These are phyloP conservation scores for Colletes collaris DNA, from an alignment of 2,888 invertebrate species.

Conservation along the genomic window DNA sequence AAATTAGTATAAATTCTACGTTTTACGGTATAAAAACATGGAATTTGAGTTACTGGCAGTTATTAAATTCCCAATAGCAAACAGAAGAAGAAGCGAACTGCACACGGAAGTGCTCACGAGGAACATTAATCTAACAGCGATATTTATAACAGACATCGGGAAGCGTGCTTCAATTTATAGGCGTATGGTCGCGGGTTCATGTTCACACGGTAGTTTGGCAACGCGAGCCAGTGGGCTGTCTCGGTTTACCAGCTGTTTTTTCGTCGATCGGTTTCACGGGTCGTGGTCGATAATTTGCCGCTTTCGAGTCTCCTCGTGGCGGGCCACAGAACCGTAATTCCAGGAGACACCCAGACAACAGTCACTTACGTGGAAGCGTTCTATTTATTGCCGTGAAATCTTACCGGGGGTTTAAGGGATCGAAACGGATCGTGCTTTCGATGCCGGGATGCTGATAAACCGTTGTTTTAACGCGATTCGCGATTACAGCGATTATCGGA, in stretches of 20 bases:
- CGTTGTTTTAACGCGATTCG: constrained; percentile 14
- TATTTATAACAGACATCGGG: constrained; percentile 41
- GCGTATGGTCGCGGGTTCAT: constrained; percentile 34
- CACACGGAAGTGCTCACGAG: constrained; percentile 41
- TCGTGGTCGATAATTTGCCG: constrained; percentile 52
- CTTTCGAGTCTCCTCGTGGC: constrained; percentile 20
- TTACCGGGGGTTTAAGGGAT: constrained; percentile 31
- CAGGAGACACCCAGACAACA: constrained; percentile 55
- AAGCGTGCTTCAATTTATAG: constrained; percentile 41
- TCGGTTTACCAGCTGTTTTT: constrained; percentile 38
- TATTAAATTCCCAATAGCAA: background rate
- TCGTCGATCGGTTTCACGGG: constrained; percentile 24
- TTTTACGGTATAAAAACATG: too few relatives aligned
- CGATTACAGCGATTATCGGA: constrained; percentile 19
- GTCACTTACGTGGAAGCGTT: constrained; percentile 55
- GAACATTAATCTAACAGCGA: constrained; percentile 42
- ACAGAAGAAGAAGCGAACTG: constrained; percentile 1
- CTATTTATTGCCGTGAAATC: constrained; percentile 62
- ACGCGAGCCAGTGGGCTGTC: constrained; percentile 16
- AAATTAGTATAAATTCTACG: too few relatives aligned
- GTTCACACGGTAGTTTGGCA: constrained; percentile 50
- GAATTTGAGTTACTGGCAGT: too few relatives aligned
- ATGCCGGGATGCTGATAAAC: constrained; percentile 24
- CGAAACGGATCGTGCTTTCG: constrained; percentile 37
- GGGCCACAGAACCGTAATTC: constrained; percentile 48